Evolutionary conservation across 1,140 invertebrate species (phyloP), one percentile per base, ranked within the genome.

Genomic region (Aethina tumida): DNA sequence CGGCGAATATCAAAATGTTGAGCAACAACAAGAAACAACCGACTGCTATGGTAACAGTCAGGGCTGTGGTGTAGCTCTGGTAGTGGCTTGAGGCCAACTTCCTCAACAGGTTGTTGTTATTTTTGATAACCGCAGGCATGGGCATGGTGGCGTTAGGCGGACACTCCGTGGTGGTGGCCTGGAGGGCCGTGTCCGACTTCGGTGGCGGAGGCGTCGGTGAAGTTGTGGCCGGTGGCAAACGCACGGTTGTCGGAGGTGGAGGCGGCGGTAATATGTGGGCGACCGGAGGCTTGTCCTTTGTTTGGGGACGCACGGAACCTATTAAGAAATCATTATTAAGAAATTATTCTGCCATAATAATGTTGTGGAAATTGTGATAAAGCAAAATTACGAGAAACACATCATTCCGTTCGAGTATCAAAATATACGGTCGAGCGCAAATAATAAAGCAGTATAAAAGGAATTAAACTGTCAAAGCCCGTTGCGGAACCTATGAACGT

Each of bases 1-100:
- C 90, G 20, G 88, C 89, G 55, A 96, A 95, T 32, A 97, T 92
- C 1, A 96, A 70, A 5, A 95, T 77, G 60, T 97, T 97, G 2
- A 97, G 70, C 5, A 96, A 71, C 3, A 97, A 69, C 5, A 87
- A 66, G 39, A 86, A 85, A 41, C 83, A 91, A 0, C 93, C 93
- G 2, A 96, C 84, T 0, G 87, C 88, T 35, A 96, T 88, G 0
- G 90, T 95, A 2, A 95, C 81, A n/a, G 84, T 86, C 1, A 95
- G 65, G 0, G 87, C 88, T 0, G 88, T 90, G 0, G 85, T 90
- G 60, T 91, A 91, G 19, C 81, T 85, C 50, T 87, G 82, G 50
- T 84, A 84, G 52, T 85, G 82, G 43, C 77, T 83, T 5, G 79
- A 80, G 2, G 81, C 79, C 2, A 86, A 62, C 26, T 83, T 80